Evolutionary conservation across 2,888 invertebrate genomes (phyloP), one percentile per base, ranked within the genome.

Genomic region (Gonocerus acuteangulatus): DNA sequence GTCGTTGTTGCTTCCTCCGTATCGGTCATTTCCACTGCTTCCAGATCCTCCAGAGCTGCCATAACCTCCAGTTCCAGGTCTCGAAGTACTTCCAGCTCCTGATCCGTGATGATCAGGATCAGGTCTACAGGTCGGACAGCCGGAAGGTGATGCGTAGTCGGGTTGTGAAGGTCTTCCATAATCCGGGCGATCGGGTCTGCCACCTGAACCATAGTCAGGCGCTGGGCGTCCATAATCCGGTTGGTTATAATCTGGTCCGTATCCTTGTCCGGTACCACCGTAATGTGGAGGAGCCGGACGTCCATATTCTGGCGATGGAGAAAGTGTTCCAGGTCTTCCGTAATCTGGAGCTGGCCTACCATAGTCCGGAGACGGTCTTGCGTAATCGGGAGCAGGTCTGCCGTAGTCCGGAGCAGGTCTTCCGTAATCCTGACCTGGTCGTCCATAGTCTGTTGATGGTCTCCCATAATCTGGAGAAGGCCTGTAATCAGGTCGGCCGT

Each of bases 151-250:
- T 15, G n/a, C 19, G 6, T 48, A 48, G 18, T 48, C 48, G 4
- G 49, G 49, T 2, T 23, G 42, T 1, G 27, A 19, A 4, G 63
- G 63, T 16, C 60, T 39, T 22, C 49, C 60, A 21, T 60, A 57
- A 15, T 45, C 51, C 16, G 47, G 21, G 27, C 27, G 4, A 36
- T 13, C 19, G 21, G 39, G 56, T 22, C 27, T 23, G 18, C 21
- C 13, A 13, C 11, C 7, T 15, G 27, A 13, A 22, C 64, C 19
- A 22, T 61, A 57, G 18, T 58, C 61, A 16, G 54, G 42, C 16
- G 19, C 27, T n/a, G 48, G 48, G 6, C 60, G 47, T 2, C 60
- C 48, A 16, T 44, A 36, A 44, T 62, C 58, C n/a, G 60, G 63
- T 9, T 49, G 39, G 18, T 19, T 18, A 51, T 39, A 39, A 18